Percentiles rank a stretch among this genome's conserved stretches.
Conservation (phyloP, 2,888 invertebrate species). For the Plagodis dolabraria region DNA sequence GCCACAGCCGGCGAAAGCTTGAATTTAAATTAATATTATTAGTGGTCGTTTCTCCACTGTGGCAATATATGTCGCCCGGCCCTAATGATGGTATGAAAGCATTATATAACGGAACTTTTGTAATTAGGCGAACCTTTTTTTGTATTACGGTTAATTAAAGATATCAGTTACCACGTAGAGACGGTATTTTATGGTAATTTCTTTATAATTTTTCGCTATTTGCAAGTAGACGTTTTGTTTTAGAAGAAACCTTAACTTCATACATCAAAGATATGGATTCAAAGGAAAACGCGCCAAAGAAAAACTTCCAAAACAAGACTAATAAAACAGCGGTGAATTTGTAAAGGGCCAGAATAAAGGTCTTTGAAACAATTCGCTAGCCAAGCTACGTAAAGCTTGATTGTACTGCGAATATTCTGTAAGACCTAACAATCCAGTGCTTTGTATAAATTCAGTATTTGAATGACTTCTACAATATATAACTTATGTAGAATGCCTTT, state of each 20-base stretch:
- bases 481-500: neutral
- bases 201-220: constrained; percentile 39
- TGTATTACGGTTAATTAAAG: constrained; percentile 38
- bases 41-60: constrained; percentile 23
- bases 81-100: constrained; percentile 28
- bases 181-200: constrained; percentile 36
- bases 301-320: constrained; percentile 68
- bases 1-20: constrained; percentile 9
- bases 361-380: constrained; percentile 65
- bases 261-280: constrained; percentile 67
- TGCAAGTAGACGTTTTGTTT: constrained; percentile 28
- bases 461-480: neutral
- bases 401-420: constrained; percentile 45
- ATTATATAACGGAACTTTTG: constrained; percentile 30
- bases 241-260: constrained; percentile 23
- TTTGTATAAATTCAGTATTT: constrained; percentile 8
- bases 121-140: constrained; percentile 34
- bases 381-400: constrained; percentile 53
- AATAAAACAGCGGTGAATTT: constrained; percentile 71
- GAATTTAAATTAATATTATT: constrained; percentile 20
- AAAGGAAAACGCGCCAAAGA: constrained; percentile 56
- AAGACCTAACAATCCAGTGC: constrained; percentile 17
- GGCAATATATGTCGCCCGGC: constrained; percentile 23
- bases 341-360: constrained; percentile 62
- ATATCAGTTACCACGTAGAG: constrained; percentile 30